Base-by-base conservation (phyloP, 2,113 vertebrate genomes). In the Dicentrarchus labrax region DNA sequence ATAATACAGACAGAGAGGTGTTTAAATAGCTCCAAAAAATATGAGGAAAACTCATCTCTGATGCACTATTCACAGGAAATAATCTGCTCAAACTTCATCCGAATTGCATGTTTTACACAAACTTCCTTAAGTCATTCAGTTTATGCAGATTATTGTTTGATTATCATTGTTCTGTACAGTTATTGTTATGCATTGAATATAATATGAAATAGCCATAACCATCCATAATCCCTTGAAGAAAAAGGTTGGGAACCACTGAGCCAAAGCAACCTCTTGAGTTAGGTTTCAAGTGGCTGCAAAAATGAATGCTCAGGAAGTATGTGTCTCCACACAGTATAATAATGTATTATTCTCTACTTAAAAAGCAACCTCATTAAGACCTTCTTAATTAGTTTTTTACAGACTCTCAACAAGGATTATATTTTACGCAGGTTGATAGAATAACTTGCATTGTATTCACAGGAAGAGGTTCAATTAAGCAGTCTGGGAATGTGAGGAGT, bases 401-500 rank as follows among this genome's bases (percentile, higher is more conserved):
- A 76, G 57, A 75, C 82, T 76, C 78, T 86, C 54, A 80, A 70
- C 75, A 45, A 70, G 76, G 86, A 89, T 83, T 80, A 78, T 19
- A 67, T 82, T 83, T 84, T 74, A 39, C 6, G 19, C 60, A 86
- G 75, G 76, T 81, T 84, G 69, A 89, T 76, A 45, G 76, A 90
- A 83, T 80, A 82, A 78, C 30, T 80, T 59, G 24, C 41, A 43
- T 54, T 80, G 41, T 78, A 56, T 71, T 88, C 77, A 51, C 54
- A 76, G 59, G 38, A 80, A 87, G 68, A 71, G 72, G 65, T 72
- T 87, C 76, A 86, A 89, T 87, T 88, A 92, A 87, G 60, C 77
- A 80, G 30, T 69, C 38, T 38, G 41, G 53, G 73, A 88, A 87
- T 71, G 60, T 73, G 83, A 76, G 69, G 66, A 68, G 83, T 54